Base-by-base conservation (phyloP, 2,113 vertebrate species). In the Istiophorus platypterus region DNA sequence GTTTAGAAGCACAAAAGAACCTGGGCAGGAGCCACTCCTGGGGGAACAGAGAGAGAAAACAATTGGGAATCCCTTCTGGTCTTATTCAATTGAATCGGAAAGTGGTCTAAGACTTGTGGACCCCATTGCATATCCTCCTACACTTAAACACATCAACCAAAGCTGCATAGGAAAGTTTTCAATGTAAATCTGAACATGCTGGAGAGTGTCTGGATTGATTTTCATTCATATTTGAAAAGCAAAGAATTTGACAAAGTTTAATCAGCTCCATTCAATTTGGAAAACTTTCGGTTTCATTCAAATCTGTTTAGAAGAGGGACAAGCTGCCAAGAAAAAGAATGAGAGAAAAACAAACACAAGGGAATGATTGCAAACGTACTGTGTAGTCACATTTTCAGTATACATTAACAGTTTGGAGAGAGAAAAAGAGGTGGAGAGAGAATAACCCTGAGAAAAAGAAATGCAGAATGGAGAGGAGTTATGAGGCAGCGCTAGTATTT, bases 401-500 rank as follows among this genome's bases (percentile, higher is more conserved):
- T 47, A n/a, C 20, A 41, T 37, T 41, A 41, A 45, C 5, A 34
- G 7, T 42, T 26, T 58, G 7, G 6, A 2, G 34, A 18, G 20
- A 54, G 2, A 24, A 2, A 57, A 66, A n/a, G 72, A 77, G 37
- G 18, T 49, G 18, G 24, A 62, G 22, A 41, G 64, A 1, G 49
- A 74, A 77, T 27, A 69, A 67, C 39, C 8, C 5, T 4, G 31
- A 76, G 52, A 54, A 15, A 45, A 39, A 76, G 15, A 45, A 31
- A 82, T 54, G 42, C 39, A 72, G 45, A 82, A 39, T 0, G 9
- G 29, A 83, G 86, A 78, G 57, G 34, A 75, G 64, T 80, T 65
- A 84, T 62, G 72, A 57, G 72, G 56, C 65, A 51, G 76, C 72
- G 74, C 68, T 65, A 82, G 62, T 78, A 80, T 84, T 72, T 88